Percentiles rank a stretch among this genome's conserved stretches.
phyloP scores from a whole-genome alignment of 92 coral and sea anemone species.

The Porites cylindrica region DNA sequence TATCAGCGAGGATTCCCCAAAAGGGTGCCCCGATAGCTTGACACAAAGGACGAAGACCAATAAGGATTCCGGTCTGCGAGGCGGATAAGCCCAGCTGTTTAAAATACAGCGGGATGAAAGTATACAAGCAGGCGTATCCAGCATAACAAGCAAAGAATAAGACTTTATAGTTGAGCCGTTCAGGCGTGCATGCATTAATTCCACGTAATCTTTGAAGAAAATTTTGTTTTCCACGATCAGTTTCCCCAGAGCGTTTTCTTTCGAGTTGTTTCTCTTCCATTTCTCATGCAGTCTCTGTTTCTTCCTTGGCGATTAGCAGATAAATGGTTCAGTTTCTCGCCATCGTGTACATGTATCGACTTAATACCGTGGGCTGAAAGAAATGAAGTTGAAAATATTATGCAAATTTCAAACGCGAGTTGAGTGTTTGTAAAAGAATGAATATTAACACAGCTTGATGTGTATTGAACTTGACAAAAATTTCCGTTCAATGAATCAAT shows the following conservation, averaged over 20 bases:
- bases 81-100: constrained; percentile 76
- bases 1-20: constrained; percentile 53
- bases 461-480: no score
- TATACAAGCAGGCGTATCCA: constrained; percentile 50
- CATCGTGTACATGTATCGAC: not conserved
- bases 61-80: constrained; percentile 57
- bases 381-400: no score
- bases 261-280: constrained; percentile 3
- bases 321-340: not conserved
- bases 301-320: not conserved
- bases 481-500: no score
- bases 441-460: no score
- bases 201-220: constrained; percentile 8
- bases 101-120: constrained; percentile 67
- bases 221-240: not conserved
- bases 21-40: constrained; percentile 62
- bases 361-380: not conserved
- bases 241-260: constrained; percentile 7
- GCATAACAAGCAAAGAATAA: constrained; percentile 63
- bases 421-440: no score
- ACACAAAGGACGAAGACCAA: constrained; percentile 59
- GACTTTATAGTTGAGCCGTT: constrained; percentile 44
- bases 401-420: not conserved
- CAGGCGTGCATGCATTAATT: constrained; percentile 11
- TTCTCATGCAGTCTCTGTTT: not conserved